Conservation (phyloP, 2,113 vertebrate genomes). For the Trogon melanurus region DNA sequence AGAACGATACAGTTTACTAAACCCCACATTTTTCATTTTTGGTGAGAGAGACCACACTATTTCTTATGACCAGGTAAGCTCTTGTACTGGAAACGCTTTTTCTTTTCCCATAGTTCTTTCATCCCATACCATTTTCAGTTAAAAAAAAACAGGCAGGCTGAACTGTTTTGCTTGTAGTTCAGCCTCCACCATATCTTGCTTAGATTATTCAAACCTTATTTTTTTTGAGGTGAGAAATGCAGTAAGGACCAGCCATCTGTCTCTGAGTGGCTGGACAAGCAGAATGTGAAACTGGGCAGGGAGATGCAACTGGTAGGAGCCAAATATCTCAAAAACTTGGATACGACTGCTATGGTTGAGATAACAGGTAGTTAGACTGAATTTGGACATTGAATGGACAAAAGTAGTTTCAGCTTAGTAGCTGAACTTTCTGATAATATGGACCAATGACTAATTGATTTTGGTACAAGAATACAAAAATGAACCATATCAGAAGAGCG, state of each 20-base stretch:
- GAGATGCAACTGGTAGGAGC: neutral
- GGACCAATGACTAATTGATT: neutral
- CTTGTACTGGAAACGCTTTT: neutral
- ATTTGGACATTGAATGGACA: neutral
- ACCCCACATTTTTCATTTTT: conserved; percentile 91
- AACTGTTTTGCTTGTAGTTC: neutral
- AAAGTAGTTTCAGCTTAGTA: neutral
- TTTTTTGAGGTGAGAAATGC: neutral
- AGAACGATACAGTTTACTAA: conserved; percentile 81
- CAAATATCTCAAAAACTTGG: neutral
- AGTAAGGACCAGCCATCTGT: neutral
- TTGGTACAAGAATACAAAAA: neutral
- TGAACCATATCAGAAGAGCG: neutral
- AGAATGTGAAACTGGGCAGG: neutral
- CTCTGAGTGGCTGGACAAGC: neutral
- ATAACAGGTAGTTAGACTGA: neutral
- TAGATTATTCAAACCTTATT: neutral
- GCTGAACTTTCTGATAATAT: neutral
- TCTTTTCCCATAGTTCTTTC: neutral
- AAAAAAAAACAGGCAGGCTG: neutral
- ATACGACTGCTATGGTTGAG: neutral
- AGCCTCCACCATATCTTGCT: neutral
- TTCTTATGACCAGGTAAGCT: conserved; percentile 85
- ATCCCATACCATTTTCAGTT: neutral
- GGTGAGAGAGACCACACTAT: conserved; percentile 87